Evolutionary conservation across 1,140 invertebrate genomes (phyloP), one percentile per base, ranked within the genome.

Genomic region (Trachelipus rathkii): DNA sequence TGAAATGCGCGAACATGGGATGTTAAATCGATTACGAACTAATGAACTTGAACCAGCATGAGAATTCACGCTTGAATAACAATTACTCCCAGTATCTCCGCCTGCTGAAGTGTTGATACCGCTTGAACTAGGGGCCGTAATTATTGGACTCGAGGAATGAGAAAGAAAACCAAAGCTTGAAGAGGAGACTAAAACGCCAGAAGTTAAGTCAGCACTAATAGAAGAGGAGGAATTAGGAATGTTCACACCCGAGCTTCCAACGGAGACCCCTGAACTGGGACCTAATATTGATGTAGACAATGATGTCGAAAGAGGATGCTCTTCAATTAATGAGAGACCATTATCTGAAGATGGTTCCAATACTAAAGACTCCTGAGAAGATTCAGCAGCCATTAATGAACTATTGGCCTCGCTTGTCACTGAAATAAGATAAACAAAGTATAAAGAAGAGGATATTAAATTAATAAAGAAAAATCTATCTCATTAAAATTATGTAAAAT

Each of bases 321-420:
- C 50, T 13, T 60, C 50, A 13, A 60, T 60, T 15, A 13, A 13
- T 60, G 50, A 60, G 19, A 60, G 50, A 8, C 11, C 11, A 60
- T 60, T 60, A 60, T 60, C 50, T 13, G 50, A 60, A 60, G 50
- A 15, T 4, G 50, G 50, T 19, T 60, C 50, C 19, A 60, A 8
- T 15, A 60, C 8, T 19, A 60, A 19, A 60, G 50, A 60, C 19
- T 60, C 50, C 19, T 60, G 50, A 19, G 50, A 60, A 15, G 50
- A 60, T 60, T 60, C 50, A 13, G 50, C 50, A 60, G 50, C 50
- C 50, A 60, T 60, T 13, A 60, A 19, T 13, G 50, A 60, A 8
- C 50, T 60, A 60, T 60, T 60, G 1, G 50, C 50, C 8, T 60
- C 50, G 50, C 50, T 60, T 60, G 50, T 60, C 50, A 60, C 50